phyloP scores from a whole-genome alignment of 2,888 invertebrate genomes.

The Mallateleia sp. region DNA sequence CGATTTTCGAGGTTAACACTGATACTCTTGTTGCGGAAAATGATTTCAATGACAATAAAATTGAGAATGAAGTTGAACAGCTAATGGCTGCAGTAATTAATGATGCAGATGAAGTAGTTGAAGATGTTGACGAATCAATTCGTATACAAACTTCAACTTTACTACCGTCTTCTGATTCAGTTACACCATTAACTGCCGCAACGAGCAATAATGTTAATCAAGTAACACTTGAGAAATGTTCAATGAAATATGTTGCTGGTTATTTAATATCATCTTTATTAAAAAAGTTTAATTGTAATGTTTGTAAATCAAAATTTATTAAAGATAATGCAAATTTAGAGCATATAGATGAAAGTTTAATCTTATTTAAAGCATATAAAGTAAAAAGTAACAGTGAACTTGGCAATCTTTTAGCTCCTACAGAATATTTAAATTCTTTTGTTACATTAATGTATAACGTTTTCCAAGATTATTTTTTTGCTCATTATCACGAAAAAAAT shows the following conservation, averaged over 20 bases:
- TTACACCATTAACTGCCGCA: background rate
- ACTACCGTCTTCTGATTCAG: too few species aligned
- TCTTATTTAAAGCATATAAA: slow-evolving; percentile 14
- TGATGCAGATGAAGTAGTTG: too few species aligned
- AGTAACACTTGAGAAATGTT: background rate
- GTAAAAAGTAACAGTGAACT: background rate
- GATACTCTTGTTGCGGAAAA: too few species aligned
- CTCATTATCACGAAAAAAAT: background rate
- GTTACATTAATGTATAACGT: slow-evolving; percentile 6
- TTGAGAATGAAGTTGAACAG: too few species aligned
- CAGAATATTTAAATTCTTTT: background rate
- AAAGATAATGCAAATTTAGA: background rate
- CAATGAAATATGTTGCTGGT: background rate
- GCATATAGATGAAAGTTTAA: background rate
- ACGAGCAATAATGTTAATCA: background rate
- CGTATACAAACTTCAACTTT: too few species aligned
- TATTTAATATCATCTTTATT: too few species aligned
- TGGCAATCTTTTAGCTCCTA: background rate
- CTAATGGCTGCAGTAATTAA: too few species aligned
- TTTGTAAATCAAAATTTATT: background rate
- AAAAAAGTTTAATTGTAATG: background rate
- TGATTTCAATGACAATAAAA: too few species aligned
- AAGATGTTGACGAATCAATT: too few species aligned
- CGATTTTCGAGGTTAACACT: background rate
- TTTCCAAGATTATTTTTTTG: background rate